phyloP scores from a whole-genome alignment of 2,113 vertebrate genomes.

The Misgurnus anguillicaudatus region DNA sequence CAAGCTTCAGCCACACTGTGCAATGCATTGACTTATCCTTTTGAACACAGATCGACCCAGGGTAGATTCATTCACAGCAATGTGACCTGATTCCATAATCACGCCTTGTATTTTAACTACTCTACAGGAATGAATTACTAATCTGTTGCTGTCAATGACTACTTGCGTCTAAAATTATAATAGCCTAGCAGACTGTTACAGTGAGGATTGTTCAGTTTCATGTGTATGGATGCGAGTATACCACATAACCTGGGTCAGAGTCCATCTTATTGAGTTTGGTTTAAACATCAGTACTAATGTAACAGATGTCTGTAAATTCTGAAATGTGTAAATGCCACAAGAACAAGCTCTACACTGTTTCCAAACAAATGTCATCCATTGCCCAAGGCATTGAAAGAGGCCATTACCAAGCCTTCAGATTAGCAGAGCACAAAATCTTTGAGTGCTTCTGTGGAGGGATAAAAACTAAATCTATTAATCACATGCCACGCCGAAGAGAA shows the following conservation, averaged over 20 bases:
- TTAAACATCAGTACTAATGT: constrained; percentile 43
- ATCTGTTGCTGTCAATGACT: neutral
- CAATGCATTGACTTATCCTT: constrained; percentile 28
- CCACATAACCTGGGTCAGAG: neutral
- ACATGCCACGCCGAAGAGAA: constrained; percentile 6
- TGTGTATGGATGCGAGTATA: neutral
- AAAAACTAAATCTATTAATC: constrained; percentile 2
- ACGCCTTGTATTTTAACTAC: neutral
- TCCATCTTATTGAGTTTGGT: constrained; percentile 26
- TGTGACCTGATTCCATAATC: neutral
- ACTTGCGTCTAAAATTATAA: neutral
- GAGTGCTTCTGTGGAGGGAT: neutral
- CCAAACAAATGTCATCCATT: constrained; percentile 53
- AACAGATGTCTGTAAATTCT: constrained; percentile 49
- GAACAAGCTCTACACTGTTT: constrained; percentile 43
- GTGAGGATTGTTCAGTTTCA: neutral
- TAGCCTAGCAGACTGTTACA: neutral
- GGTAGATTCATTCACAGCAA: neutral
- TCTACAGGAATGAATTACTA: neutral
- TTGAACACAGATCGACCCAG: neutral
- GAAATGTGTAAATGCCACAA: constrained; percentile 46
- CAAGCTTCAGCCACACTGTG: constrained; percentile 1
- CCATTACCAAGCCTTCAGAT: constrained; percentile 24
- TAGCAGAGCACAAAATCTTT: constrained; percentile 25
- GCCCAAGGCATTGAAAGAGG: constrained; percentile 32